Evolutionary conservation across 2,797 vertebrate genomes (phyloP), one percentile per base, ranked within the genome.

Genomic region (Triplophysa yarkandensis): DNA sequence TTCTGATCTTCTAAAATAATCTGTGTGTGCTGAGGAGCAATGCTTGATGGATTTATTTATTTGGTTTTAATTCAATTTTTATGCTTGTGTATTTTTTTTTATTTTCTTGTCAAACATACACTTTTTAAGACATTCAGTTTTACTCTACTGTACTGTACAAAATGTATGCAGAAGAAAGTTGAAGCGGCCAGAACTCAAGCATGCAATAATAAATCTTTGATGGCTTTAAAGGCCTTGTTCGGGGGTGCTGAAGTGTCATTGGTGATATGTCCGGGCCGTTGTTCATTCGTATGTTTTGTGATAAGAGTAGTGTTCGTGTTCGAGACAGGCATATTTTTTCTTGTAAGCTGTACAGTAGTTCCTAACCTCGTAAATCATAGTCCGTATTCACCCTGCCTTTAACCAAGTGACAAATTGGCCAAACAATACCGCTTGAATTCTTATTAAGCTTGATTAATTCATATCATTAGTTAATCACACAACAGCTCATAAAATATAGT

Each of bases 401-500:
- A 88, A 89, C 90, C 90, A 90, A 90, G 90, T 93, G 93, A 94
- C 91, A 94, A 94, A 94, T 94, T 93, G 89, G 86, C 89, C 77
- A 76, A 91, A 92, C 91, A 91, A 91, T 90, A 89, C 81, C 89
- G 90, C 92, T 93, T 92, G 92, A 91, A 92, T 92, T 93, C 91
- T 92, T 94, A 94, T 94, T 93, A 93, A 92, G 93, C 85, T 92
- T 94, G 93, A 94, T 94, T 93, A 93, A 94, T 93, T 92, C 85
- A 90, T 92, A 92, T 90, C 89, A 92, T 90, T 93, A 92, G 88
- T 89, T 88, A 87, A 90, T 89, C 88, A 69, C 87, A 86, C 87
- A 88, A 92, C 85, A 91, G 91, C 90, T 92, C 89, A 87, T 82
- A 88, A 92, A 91, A 89, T 91, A 87, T 87, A 87, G 84, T 50